phyloP scores from a whole-genome alignment of 2,113 vertebrate genomes.

The Terrapene triunguis region DNA sequence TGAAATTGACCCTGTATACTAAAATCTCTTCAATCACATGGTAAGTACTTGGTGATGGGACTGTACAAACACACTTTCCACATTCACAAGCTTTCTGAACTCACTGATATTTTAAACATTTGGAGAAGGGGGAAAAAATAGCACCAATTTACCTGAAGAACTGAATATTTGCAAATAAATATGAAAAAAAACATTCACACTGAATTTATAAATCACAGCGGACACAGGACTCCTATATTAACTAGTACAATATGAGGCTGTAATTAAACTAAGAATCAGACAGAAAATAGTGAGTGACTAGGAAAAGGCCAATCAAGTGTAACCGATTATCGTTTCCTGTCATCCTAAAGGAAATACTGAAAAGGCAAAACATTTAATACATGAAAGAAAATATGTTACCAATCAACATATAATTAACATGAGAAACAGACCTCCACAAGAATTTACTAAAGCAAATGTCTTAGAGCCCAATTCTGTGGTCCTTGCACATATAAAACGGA shows the following conservation, averaged over 20 bases:
- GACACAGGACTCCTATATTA: neutral
- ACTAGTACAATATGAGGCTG: neutral
- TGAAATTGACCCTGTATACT: neutral
- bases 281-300: neutral
- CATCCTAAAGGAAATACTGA: rapidly evolving
- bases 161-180: neutral
- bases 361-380: neutral
- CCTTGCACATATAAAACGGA: neutral
- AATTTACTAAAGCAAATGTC: neutral
- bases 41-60: neutral
- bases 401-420: neutral
- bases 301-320: neutral
- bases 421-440: neutral
- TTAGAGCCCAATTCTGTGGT: neutral
- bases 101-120: neutral
- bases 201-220: rapidly evolving
- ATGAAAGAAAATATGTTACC: neutral
- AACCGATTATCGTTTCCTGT: neutral
- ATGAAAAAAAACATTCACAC: neutral
- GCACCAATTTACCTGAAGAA: neutral
- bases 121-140: neutral
- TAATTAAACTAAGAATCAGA: neutral
- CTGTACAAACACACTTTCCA: neutral
- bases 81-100: neutral
- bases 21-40: neutral